These are phyloP conservation scores for Corythornis leucogaster DNA, from an alignment of 2,797 vertebrate genomes.

Conservation along the genomic window DNA sequence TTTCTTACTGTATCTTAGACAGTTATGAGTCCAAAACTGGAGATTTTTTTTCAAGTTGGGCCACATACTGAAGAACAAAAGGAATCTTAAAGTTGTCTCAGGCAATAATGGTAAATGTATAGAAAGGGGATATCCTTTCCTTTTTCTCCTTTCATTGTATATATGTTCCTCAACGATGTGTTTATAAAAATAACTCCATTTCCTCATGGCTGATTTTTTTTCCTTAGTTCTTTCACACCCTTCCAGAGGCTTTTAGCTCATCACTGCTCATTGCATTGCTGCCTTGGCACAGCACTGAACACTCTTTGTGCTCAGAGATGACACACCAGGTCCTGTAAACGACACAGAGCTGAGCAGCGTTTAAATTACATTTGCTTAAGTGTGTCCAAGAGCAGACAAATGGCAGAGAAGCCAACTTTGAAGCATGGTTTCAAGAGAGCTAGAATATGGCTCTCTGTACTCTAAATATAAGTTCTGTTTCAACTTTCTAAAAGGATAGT, in stretches of 20 bases:
- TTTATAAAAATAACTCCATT: constrained; percentile 1
- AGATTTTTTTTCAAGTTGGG: constrained; percentile 13
- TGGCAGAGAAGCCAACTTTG: neutral
- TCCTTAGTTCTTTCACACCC: constrained; percentile 2
- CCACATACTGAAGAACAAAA: constrained; percentile 27
- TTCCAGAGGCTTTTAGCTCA: constrained; percentile 10
- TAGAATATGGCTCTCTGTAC: neutral
- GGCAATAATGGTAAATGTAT: neutral
- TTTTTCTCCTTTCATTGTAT: neutral
- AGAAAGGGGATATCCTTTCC: neutral
- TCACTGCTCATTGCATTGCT: neutral
- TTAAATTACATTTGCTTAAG: neutral
- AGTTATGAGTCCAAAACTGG: neutral
- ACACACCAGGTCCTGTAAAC: neutral
- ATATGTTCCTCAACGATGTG: neutral
- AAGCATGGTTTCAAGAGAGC: neutral
- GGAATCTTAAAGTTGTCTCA: neutral
- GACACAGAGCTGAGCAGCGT: neutral
- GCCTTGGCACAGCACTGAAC: fast-evolving
- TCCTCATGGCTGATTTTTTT: neutral
- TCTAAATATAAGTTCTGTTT: neutral
- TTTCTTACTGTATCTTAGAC: neutral
- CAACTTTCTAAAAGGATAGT: neutral
- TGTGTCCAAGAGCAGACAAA: neutral
- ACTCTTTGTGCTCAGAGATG: neutral